Evolutionary conservation across 2,797 vertebrate genomes (phyloP).

Genomic region (Oreochromis grahami): DNA sequence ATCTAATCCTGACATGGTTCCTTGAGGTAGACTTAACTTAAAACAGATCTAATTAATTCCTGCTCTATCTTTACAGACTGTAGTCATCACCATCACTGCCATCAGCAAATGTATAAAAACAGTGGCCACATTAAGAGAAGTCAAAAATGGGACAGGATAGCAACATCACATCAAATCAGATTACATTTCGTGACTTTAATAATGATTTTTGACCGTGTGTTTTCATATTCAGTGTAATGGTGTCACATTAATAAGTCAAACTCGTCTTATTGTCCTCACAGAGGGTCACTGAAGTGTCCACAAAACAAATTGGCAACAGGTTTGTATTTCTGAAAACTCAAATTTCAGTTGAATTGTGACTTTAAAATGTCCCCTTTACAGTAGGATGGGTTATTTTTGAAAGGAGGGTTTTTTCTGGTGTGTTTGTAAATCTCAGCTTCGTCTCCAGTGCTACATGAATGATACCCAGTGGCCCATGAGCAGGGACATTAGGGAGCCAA

Average conservation of each 20-base stretch:
- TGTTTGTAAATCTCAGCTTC: not conserved
- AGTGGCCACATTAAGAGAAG: not conserved
- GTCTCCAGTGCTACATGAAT: slow-evolving; percentile 36
- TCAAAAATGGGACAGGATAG: not conserved
- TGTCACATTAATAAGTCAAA: not conserved
- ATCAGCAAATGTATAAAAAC: slow-evolving; percentile 18
- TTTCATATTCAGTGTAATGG: not conserved
- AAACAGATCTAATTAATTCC: not conserved
- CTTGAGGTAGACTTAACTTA: slow-evolving; percentile 16
- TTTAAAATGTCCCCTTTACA: not conserved
- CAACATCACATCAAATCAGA: not conserved
- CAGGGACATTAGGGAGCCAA: slow-evolving; percentile 61
- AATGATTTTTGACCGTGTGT: not conserved
- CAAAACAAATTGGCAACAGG: not conserved
- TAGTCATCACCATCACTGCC: not conserved
- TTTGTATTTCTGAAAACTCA: not conserved
- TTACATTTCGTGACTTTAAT: not conserved
- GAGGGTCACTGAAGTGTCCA: not conserved
- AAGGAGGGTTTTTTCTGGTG: not conserved
- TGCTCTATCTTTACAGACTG: not conserved
- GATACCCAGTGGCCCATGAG: slow-evolving; percentile 62
- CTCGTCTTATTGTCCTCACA: not conserved
- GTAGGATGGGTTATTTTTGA: not conserved
- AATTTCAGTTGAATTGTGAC: not conserved
- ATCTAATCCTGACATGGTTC: not conserved